Conservation (phyloP, 2,888 invertebrate species). For the Exephanes ischioxanthus region DNA sequence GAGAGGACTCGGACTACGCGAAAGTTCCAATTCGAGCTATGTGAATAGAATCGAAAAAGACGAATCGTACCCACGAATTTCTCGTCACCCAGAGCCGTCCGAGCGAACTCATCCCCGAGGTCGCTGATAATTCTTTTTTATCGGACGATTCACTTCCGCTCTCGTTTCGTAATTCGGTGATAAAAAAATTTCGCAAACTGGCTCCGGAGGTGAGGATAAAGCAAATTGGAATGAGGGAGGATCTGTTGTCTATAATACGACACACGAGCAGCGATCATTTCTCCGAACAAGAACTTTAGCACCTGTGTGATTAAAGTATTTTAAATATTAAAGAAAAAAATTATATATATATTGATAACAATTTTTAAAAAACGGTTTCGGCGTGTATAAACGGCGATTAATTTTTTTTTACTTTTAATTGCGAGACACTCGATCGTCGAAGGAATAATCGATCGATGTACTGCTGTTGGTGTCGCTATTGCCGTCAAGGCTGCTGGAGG, state of each 20-base stretch:
- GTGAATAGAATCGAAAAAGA: neutral
- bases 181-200: conserved; percentile 85
- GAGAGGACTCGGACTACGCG: neutral
- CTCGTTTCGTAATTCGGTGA: conserved; percentile 28
- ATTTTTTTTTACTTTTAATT: too few relatives aligned
- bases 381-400: neutral
- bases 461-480: conserved; percentile 45
- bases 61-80: neutral
- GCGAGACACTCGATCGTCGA: neutral
- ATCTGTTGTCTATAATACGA: conserved; percentile 90
- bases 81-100: neutral
- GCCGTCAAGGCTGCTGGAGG: conserved; percentile 59
- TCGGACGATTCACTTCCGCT: neutral
- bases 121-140: neutral
- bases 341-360: conserved; percentile 3
- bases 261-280: conserved; percentile 93
- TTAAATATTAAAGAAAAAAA: conserved; percentile 18
- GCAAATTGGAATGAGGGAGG: conserved; percentile 91
- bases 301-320: conserved; percentile 37
- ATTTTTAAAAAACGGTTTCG: neutral
- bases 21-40: neutral
- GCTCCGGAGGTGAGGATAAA: conserved; percentile 88
- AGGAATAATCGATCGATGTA: conserved; percentile 22
- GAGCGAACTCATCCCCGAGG: neutral
- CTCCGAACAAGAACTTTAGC: conserved; percentile 89